Percentiles rank a stretch among this genome's conserved stretches.
Conservation (phyloP, 2,113 vertebrate genomes). For the Edolisoma coerulescens region DNA sequence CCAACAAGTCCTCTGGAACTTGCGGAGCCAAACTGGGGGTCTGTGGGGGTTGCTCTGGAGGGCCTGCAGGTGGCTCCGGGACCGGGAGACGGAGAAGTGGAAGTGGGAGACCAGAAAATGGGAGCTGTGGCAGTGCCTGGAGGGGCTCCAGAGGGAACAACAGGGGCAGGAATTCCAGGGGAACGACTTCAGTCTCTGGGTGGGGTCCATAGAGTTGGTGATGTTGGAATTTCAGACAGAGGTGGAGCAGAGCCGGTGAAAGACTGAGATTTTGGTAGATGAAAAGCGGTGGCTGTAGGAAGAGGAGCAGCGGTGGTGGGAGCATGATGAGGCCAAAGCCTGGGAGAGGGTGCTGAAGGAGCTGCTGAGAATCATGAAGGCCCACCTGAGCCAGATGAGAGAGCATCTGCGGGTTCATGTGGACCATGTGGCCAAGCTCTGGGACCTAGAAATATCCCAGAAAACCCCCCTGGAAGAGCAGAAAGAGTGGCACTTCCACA, state of each 20-base stretch:
- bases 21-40: fast-evolving
- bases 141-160: not conserved
- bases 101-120: not conserved
- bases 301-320: not conserved
- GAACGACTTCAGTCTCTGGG: not conserved
- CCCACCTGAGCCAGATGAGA: not conserved
- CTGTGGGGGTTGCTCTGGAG: fast-evolving
- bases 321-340: too few species aligned
- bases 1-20: fast-evolving
- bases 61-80: fast-evolving
- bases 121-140: not conserved
- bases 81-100: not conserved
- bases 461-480: not conserved
- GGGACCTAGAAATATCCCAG: not conserved
- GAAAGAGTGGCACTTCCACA: fast-evolving
- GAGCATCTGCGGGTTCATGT: fast-evolving
- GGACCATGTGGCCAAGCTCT: not conserved
- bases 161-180: not conserved
- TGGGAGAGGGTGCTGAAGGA: not conserved
- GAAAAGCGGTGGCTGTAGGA: not conserved
- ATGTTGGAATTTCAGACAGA: not conserved
- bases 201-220: not conserved
- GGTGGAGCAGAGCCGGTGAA: fast-evolving
- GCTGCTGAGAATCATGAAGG: not conserved
- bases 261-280: not conserved